Evolutionary conservation across 2,113 vertebrate genomes (phyloP).

Genomic region (Carassius gibelio): DNA sequence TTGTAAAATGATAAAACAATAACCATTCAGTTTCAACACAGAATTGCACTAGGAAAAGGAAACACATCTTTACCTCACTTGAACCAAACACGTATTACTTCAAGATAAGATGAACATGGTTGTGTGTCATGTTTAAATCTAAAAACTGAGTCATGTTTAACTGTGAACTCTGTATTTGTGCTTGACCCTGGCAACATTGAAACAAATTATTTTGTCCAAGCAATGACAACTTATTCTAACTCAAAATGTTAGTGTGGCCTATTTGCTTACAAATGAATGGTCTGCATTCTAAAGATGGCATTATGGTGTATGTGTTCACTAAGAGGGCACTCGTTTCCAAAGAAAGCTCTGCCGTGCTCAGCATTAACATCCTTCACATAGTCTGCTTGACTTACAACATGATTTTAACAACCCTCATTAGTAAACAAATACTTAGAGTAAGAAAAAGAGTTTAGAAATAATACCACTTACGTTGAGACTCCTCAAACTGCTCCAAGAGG

Average conservation of each 20-base stretch:
- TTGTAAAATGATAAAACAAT: no score
- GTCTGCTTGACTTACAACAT: not conserved
- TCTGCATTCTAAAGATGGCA: not conserved
- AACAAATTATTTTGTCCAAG: not conserved
- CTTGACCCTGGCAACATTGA: not conserved
- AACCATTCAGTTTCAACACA: not conserved
- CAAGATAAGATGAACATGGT: not conserved
- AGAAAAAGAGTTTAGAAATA: not conserved
- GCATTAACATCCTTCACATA: not conserved
- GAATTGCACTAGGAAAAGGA: not conserved
- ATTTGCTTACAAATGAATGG: not conserved
- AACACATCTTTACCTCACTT: not conserved
- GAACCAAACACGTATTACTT: not conserved
- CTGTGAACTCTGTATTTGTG: not conserved
- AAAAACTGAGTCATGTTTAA: not conserved
- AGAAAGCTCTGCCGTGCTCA: not conserved
- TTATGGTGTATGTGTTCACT: not conserved
- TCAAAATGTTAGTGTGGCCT: not conserved
- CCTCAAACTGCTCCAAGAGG: constrained; percentile 95
- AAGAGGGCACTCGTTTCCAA: not conserved
- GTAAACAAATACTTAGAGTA: not conserved
- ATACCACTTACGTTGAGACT: constrained; percentile 84
- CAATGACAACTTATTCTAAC: not conserved
- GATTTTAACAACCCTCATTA: not conserved
- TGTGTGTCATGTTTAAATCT: not conserved